Evolutionary conservation across 2,113 vertebrate genomes (phyloP).

Genomic region (Zosterops hypoxanthus): DNA sequence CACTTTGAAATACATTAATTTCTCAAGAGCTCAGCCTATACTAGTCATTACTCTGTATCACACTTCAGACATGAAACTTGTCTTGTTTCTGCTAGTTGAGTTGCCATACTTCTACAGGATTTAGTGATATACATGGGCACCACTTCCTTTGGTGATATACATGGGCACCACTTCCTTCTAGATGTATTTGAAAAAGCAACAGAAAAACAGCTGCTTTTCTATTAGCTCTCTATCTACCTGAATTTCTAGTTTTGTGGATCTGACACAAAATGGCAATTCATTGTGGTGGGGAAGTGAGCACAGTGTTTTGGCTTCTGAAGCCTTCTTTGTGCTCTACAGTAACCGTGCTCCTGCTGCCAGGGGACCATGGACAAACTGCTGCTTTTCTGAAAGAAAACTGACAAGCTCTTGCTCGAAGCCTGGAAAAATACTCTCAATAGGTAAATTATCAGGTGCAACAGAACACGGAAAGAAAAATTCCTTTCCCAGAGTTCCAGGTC

Average conservation of each 20-base stretch:
- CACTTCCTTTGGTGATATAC: background rate
- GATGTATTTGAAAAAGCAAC: background rate
- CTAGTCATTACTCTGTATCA: background rate
- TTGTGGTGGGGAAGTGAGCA: background rate
- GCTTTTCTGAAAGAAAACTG: background rate
- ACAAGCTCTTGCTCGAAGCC: background rate
- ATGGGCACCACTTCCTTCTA: background rate
- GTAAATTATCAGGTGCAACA: background rate
- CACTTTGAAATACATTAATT: background rate
- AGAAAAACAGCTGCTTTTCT: background rate
- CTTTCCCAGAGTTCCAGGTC: background rate
- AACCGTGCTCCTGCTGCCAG: background rate
- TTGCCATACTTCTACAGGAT: background rate
- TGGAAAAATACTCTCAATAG: background rate
- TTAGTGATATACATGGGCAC: background rate
- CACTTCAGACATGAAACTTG: background rate
- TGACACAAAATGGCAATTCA: background rate
- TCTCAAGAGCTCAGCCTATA: background rate
- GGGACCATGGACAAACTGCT: background rate
- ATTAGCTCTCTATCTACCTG: background rate
- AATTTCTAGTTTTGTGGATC: background rate
- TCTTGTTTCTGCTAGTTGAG: background rate
- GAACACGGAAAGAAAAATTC: background rate
- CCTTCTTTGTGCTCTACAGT: background rate
- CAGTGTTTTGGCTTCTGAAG: background rate